A percentile compares a stretch with the other conserved stretches of the same genome.
These are phyloP conservation scores for Mythimna loreyi DNA, from an alignment of 2,888 invertebrate genomes.

Conservation along the genomic window DNA sequence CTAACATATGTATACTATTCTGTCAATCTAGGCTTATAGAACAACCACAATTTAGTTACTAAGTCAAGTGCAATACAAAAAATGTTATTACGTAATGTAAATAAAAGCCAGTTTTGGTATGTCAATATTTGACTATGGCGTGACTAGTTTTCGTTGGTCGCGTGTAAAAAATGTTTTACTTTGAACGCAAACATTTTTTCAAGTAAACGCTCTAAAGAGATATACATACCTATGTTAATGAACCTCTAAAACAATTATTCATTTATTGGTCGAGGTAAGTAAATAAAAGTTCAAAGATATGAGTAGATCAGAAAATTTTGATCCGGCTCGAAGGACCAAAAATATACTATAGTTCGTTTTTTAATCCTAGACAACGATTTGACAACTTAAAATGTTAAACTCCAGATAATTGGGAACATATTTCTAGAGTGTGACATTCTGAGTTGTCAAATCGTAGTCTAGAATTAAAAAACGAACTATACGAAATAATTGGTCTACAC, in stretches of 20 bases:
- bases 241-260: neutral
- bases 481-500: too few species aligned
- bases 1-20: too few species aligned
- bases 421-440: too few species aligned
- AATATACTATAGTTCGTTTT: too few species aligned
- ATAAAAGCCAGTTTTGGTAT: conserved; percentile 45
- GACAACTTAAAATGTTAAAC: too few species aligned
- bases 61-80: conserved; percentile 60
- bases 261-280: conserved; percentile 2
- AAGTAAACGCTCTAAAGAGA: neutral
- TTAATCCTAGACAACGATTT: too few species aligned
- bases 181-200: neutral
- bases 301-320: too few species aligned
- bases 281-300: neutral
- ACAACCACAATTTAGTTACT: conserved; percentile 30
- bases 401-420: too few species aligned
- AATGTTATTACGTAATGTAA: conserved; percentile 53
- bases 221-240: neutral
- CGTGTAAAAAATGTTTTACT: conserved; percentile 1
- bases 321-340: conserved; percentile 19
- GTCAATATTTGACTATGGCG: conserved; percentile 34
- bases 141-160: conserved; percentile 14
- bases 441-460: too few species aligned
- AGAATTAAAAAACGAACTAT: too few species aligned
- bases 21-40: conserved; percentile 41